Evolutionary conservation across 2,113 vertebrate genomes (phyloP).

Genomic region (Bostrychus sinensis): DNA sequence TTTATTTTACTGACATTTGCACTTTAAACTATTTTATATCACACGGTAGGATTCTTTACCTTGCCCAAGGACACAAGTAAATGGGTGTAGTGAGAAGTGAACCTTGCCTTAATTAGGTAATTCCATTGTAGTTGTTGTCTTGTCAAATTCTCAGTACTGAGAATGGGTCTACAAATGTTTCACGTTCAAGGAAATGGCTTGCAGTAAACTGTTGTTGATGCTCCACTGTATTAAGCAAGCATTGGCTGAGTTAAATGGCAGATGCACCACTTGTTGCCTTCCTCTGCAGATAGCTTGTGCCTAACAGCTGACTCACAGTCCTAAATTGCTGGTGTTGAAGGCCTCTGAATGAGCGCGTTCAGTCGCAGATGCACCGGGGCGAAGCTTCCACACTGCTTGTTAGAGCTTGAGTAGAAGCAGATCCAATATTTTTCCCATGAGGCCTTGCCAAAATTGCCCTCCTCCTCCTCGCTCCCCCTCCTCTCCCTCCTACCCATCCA

Average conservation of each 20-base stretch:
- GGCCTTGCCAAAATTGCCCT: slow-evolving; percentile 73
- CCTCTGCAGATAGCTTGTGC: slow-evolving; percentile 59
- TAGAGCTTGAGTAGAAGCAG: slow-evolving; percentile 80
- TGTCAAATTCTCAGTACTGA: too few species aligned
- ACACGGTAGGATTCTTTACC: too few species aligned
- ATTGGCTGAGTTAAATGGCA: not conserved
- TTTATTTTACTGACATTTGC: too few species aligned
- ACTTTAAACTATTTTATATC: too few species aligned
- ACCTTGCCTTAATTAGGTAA: too few species aligned
- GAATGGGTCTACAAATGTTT: too few species aligned
- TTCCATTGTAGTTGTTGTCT: too few species aligned
- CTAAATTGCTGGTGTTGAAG: slow-evolving; percentile 63
- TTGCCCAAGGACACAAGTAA: too few species aligned
- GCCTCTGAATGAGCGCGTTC: slow-evolving; percentile 63
- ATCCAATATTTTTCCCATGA: slow-evolving; percentile 78
- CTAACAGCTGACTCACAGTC: slow-evolving; percentile 65
- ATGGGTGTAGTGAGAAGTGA: too few species aligned
- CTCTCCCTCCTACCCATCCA: slow-evolving; percentile 57
- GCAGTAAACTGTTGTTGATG: not conserved
- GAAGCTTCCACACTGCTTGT: slow-evolving; percentile 76
- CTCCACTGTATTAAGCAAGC: not conserved
- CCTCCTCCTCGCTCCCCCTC: not conserved
- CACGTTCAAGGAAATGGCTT: too few species aligned
- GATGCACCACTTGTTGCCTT: slow-evolving; percentile 9
- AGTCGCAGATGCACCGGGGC: slow-evolving; percentile 67